Evolutionary conservation across 2,888 invertebrate species (phyloP), one percentile per base, ranked within the genome.

Genomic region (Camponotus fellah): DNA sequence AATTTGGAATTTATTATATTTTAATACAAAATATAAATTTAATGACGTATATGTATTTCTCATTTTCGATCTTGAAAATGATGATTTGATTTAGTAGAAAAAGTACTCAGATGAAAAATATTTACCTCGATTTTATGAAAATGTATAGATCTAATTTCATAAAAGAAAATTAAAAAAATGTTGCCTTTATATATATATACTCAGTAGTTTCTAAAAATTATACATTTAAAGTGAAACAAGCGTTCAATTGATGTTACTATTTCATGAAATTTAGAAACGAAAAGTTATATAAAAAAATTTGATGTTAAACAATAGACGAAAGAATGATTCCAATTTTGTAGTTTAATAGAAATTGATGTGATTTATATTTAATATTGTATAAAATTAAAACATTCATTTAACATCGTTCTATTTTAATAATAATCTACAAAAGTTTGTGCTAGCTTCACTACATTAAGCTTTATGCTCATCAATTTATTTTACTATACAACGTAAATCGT

Each of bases 181-280:
- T 91, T 93, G 92, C 92, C 92, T 92, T 93, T 88, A 53, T 53
- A 53, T 53, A n/a, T n/a, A 53, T n/a, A 88, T 84, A 69, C 77
- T 90, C 90, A 90, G 86, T 90, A 88, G 88, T 91, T 87, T 86
- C 87, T 83, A 80, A 85, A 60, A 90, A 72, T 58, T 81, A 49
- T 58, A 64, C 79, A 83, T 86, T 43, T 62, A 46, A 75, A 66
- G 46, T 37, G 74, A 79, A 60, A 62, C 71, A 80, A 79, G 60
- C 58, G 79, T 80, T 82, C 82, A 34, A 83, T 83, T 72, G 58
- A 71, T 74, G 64, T 72, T 82, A 64, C 65, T 37, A 64, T 71
- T 85, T n/a, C 43, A 80, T 34, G n/a, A 58, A 74, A 79, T 77
- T 83, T 77, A 69, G 62, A 46, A 62, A 6, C 17, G 37, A 83